These are phyloP conservation scores for Mythimna loreyi DNA, from an alignment of 2,888 invertebrate genomes.

Conservation along the genomic window DNA sequence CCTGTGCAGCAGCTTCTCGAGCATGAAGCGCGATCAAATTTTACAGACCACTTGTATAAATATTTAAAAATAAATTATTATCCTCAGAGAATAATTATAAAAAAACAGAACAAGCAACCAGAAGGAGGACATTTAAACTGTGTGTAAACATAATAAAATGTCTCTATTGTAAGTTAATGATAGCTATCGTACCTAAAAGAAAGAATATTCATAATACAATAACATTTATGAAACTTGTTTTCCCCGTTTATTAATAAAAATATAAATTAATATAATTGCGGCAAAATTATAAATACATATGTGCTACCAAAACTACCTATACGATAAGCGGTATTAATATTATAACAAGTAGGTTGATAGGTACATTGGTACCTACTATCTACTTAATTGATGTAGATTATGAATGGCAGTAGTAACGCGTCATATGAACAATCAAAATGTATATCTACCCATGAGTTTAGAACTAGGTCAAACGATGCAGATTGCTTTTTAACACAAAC, in stretches of 20 bases:
- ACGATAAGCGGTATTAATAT: constrained; percentile 12
- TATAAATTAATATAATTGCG: not conserved
- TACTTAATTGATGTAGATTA: constrained; percentile 39
- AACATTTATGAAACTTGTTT: constrained; percentile 13
- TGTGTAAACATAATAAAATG: constrained; percentile 17
- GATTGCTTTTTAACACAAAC: constrained; percentile 61
- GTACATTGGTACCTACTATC: no score
- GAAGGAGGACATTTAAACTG: not conserved
- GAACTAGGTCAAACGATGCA: constrained; percentile 52
- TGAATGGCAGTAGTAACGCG: constrained; percentile 28
- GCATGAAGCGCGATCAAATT: not conserved
- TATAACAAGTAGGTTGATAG: not conserved
- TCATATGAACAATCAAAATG: constrained; percentile 12
- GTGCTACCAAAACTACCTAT: constrained; percentile 5
- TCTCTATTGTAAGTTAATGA: constrained; percentile 9
- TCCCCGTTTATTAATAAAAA: constrained; percentile 24
- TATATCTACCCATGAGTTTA: constrained; percentile 29
- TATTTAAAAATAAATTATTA: constrained; percentile 16
- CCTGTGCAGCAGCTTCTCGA: not conserved
- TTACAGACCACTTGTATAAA: not conserved
- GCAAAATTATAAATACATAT: not conserved
- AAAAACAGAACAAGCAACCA: constrained; percentile 13
- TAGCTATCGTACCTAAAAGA: not conserved
- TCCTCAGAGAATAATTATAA: not conserved
- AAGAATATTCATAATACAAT: not conserved